A percentile compares a stretch with the other conserved stretches of the same genome.
phyloP scores from a whole-genome alignment of 2,797 vertebrate genomes.

The Poeciliopsis turneri region DNA sequence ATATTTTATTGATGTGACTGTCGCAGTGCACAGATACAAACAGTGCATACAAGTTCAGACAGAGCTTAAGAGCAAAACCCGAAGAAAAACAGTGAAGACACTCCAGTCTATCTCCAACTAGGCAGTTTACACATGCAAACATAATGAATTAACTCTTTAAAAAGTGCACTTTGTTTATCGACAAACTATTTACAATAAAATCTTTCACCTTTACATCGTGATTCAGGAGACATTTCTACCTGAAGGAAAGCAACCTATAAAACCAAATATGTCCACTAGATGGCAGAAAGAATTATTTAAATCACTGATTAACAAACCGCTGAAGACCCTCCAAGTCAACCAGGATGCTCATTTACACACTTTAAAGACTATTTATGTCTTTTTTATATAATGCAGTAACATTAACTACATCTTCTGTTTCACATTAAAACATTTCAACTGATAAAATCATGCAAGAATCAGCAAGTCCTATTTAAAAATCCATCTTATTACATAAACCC shows the following conservation, averaged over 20 bases:
- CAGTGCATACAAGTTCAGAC: constrained; percentile 19
- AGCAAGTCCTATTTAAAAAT: background rate
- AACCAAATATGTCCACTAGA: constrained; percentile 17
- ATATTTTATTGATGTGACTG: constrained; percentile 52
- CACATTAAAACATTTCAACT: background rate
- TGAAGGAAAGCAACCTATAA: constrained; percentile 25
- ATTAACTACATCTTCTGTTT: background rate
- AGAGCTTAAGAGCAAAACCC: constrained; percentile 11
- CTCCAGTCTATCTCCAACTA: background rate
- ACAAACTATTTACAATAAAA: constrained; percentile 32
- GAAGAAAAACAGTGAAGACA: background rate
- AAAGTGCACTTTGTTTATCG: background rate
- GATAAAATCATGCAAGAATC: background rate
- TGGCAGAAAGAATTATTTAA: background rate
- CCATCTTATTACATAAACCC: background rate
- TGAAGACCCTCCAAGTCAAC: background rate
- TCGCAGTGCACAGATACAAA: constrained; percentile 24
- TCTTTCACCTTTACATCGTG: constrained; percentile 7
- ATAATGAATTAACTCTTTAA: background rate
- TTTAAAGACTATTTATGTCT: background rate
- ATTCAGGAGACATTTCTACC: background rate
- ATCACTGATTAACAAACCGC: background rate
- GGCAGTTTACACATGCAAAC: constrained; percentile 21
- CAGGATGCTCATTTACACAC: background rate
- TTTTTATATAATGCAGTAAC: background rate